Base-by-base conservation (phyloP, 2,113 vertebrate genomes). In the Oncorhynchus mykiss region DNA sequence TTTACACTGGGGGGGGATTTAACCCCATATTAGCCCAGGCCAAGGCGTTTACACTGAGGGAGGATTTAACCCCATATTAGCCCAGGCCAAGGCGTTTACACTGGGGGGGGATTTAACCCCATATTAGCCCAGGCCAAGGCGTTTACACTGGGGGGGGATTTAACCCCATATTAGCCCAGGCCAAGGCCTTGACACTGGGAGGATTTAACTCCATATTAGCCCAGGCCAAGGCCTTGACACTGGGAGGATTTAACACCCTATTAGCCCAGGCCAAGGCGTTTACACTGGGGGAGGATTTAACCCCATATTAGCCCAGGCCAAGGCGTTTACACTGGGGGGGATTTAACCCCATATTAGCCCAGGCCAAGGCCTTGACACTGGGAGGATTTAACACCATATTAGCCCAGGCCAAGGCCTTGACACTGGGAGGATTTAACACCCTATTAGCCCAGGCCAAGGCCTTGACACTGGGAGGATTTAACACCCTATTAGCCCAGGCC, bases 381-480 rank as follows among this genome's bases (percentile, higher is more conserved):
- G 7, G 60, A 29, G 3, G 27, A 29, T 29, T 29, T 29, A 3
- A 29, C 27, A 29, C 2, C 27, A 29, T 29, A 3, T 29, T 29
- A 29, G 27, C 27, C 27, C 3, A 29, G 27, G 27, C 27, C 27
- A 24, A 24, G 22, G 22, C 22, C 1, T 29, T 29, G 0, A 29
- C 27, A 29, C 27, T 29, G 70, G 72, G 79, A 73, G 82, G 82
- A 86, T 89, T 89, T 78, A 75, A 70, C 65, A 67, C 78, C 78
- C 85, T 89, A 88, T 90, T 85, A 89, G 83, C 80, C 77, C 70
- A 81, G 83, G 71, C 75, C 82, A 65, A 3, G 82, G 77, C 75
- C 16, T 67, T 80, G 71, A 76, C 57, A 67, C 82, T 68, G 65
- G 69, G 5, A 34, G 5, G 5, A 34, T 34, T 34, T 5, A 31